Base-by-base conservation (phyloP, 2,113 vertebrate species). In the Colaptes auratus region DNA sequence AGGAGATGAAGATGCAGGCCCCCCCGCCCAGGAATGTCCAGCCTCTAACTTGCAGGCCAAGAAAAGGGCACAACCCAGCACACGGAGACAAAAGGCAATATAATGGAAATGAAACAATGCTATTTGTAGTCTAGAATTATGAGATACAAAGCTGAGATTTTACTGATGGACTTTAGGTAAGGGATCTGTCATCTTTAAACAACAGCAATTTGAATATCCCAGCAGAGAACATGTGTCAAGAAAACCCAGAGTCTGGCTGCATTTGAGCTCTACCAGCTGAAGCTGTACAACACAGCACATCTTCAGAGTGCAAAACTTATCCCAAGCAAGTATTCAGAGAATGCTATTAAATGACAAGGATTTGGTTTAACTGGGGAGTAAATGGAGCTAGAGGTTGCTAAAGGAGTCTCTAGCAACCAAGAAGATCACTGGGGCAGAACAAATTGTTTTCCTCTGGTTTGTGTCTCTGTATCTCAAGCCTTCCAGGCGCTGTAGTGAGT, bases 181-280 rank as follows among this genome's bases (percentile, higher is more conserved):
- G 77, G 81, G 88, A 71, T 96, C 94, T 97, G 90, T 96, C 96
- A 96, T 82, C 89, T 85, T 88, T 95, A 97, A 90, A 93, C 78
- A 93, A 83, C 0, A 76, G 70, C 3, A 48, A 89, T 69, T 60
- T 39, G 52, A 86, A 80, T 92, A 93, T 93, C 91, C 48, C 52
- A 48, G 17, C 72, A 90, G 87, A 90, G 86, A 97, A 82, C 86
- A 94, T 21, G 36, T 66, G 58, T 89, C 69, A 42, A 18, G 14
- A 86, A 89, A 80, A 86, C 90, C 71, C 55, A 89, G 88, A 92
- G 89, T 73, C 72, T 69, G 58, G 46, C 27, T 58, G 74, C 14
- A 3, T 93, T 96, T 92, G 81, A 50, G 9, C 59, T 86, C 36
- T 56, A 52, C 91, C 94, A 88, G 61, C 56, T 69, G 50, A 90